Percentiles rank a stretch among this genome's conserved stretches.
Conservation (phyloP, 2,888 invertebrate genomes). For the Eristalis intricaria region DNA sequence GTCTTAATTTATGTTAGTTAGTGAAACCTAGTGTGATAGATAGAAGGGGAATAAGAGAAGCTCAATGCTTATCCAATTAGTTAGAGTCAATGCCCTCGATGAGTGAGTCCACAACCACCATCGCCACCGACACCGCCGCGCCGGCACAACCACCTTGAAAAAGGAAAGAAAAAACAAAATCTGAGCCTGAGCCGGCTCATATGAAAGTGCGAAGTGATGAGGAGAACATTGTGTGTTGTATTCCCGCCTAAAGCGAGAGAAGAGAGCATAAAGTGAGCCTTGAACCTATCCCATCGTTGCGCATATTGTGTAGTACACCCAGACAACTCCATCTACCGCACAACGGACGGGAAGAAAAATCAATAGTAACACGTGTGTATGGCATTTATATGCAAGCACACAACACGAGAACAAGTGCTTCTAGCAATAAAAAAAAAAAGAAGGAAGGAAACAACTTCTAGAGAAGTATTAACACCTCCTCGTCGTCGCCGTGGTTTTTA, state of each 20-base stretch:
- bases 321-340: slow-evolving; percentile 56
- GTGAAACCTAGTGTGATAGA: neutral
- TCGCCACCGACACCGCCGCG: neutral
- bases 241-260: slow-evolving; percentile 62
- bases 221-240: neutral
- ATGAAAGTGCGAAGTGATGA: slow-evolving; percentile 35
- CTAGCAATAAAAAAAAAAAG: slow-evolving; percentile 4
- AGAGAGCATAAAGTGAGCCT: slow-evolving; percentile 47
- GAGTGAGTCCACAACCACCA: neutral
- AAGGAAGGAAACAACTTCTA: slow-evolving; percentile 43
- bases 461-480: slow-evolving; percentile 59
- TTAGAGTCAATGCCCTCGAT: slow-evolving; percentile 61
- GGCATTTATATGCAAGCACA: slow-evolving; percentile 22
- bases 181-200: neutral
- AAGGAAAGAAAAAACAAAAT: neutral
- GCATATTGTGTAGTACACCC: slow-evolving; percentile 66
- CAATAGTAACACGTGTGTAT: slow-evolving; percentile 68
- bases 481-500: neutral
- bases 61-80: slow-evolving; percentile 64
- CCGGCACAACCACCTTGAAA: slow-evolving; percentile 2
- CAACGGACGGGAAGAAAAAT: slow-evolving; percentile 32
- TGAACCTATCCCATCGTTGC: slow-evolving; percentile 70
- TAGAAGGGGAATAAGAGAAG: neutral
- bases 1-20: neutral
- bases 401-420: slow-evolving; percentile 48